A percentile compares a stretch with the other conserved stretches of the same genome.
phyloP scores from a whole-genome alignment of 92 coral and sea anemone genomes.

The Desmophyllum pertusum region DNA sequence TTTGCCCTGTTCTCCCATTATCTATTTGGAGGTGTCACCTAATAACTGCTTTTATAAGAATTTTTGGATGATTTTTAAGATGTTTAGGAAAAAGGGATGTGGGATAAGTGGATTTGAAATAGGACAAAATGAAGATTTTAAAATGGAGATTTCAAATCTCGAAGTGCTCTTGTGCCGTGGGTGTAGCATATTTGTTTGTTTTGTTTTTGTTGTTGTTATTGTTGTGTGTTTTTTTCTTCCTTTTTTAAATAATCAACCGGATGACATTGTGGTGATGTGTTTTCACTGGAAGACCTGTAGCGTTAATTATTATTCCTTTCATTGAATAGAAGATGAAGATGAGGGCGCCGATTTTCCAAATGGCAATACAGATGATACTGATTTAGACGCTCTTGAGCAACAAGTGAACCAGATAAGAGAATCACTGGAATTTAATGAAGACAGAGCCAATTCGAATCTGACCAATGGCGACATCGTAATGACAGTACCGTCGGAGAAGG shows the following conservation, averaged over 20 bases:
- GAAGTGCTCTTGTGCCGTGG: too few relatives aligned
- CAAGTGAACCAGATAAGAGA: conserved; percentile 88
- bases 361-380: conserved; percentile 56
- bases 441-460: conserved; percentile 38
- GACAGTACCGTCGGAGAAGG: conserved; percentile 44
- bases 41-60: too few relatives aligned
- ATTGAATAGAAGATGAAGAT: conserved; percentile 69
- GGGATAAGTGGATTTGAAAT: too few relatives aligned
- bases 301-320: neutral
- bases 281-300: too few relatives aligned
- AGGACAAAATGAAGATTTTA: too few relatives aligned
- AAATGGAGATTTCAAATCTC: too few relatives aligned
- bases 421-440: conserved; percentile 69
- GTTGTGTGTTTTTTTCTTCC: neutral
- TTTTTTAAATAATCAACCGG: neutral
- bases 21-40: too few relatives aligned
- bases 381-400: conserved; percentile 76
- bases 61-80: too few relatives aligned
- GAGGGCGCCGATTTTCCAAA: conserved; percentile 30
- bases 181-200: too few relatives aligned
- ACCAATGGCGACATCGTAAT: conserved; percentile 71
- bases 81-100: too few relatives aligned
- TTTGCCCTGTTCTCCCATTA: neutral
- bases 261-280: too few relatives aligned
- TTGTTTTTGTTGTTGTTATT: too few relatives aligned